Evolutionary conservation across 2,113 vertebrate species (phyloP).

Genomic region (Salvelinus alpinus): DNA sequence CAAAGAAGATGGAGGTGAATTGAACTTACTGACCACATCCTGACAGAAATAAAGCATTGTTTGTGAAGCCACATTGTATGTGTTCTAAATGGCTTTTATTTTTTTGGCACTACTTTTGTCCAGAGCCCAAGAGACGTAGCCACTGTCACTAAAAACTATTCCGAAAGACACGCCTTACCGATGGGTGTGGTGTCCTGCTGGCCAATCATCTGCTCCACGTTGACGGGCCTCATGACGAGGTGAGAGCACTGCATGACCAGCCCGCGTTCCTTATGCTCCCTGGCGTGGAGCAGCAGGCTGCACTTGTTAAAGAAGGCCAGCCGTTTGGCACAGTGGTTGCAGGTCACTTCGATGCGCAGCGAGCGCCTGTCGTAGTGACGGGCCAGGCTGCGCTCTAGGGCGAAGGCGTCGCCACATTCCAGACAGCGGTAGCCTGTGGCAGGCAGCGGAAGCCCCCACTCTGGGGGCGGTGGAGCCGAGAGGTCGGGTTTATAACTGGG

Average conservation of each 20-base stretch:
- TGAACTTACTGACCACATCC: constrained; percentile 14
- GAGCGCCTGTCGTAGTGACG: constrained; percentile 94
- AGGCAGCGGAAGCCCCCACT: constrained; percentile 84
- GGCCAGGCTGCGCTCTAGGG: constrained; percentile 90
- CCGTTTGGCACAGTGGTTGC: constrained; percentile 93
- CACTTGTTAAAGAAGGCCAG: constrained; percentile 98
- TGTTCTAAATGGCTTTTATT: too few species aligned
- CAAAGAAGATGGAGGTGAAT: constrained; percentile 31
- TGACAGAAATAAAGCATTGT: too few species aligned
- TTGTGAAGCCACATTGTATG: too few species aligned
- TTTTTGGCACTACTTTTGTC: too few species aligned
- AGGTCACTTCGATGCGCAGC: constrained; percentile 95
- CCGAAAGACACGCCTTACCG: constrained; percentile 34
- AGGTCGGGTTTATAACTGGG: constrained; percentile 94
- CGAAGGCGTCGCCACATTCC: constrained; percentile 93
- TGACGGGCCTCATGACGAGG: constrained; percentile 92
- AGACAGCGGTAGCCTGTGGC: constrained; percentile 89
- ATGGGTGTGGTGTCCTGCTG: constrained; percentile 88
- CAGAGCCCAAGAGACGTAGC: too few species aligned
- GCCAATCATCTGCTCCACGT: constrained; percentile 95
- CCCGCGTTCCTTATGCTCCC: constrained; percentile 96
- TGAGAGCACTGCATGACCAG: constrained; percentile 98
- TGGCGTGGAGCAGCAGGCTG: constrained; percentile 91
- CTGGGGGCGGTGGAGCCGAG: constrained; percentile 74
- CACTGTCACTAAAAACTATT: too few species aligned